Conservation (phyloP, 2,113 vertebrate genomes). For the Microcebus lehilahytsara region DNA sequence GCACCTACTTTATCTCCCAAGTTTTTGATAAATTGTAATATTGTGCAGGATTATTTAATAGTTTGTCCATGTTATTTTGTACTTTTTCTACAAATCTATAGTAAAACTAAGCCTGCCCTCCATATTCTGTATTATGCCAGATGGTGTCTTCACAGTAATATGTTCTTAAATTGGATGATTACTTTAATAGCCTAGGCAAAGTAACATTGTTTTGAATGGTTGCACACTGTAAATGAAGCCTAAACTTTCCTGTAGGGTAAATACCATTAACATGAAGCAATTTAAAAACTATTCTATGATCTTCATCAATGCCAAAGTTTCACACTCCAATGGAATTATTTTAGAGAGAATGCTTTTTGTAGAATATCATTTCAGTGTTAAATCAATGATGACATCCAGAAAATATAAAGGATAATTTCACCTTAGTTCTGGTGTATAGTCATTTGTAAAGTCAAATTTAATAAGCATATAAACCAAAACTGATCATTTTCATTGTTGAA, state of each 20-base stretch:
- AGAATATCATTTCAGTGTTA: background rate
- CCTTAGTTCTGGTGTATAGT: background rate
- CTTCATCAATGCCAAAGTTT: conserved; percentile 44
- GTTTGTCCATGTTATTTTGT: conserved; percentile 47
- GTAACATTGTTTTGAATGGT: conserved; percentile 68
- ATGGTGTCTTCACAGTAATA: conserved; percentile 78
- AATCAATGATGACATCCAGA: background rate
- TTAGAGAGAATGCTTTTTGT: background rate
- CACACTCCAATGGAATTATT: background rate
- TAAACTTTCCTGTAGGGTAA: conserved; percentile 67
- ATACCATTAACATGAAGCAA: conserved; percentile 65
- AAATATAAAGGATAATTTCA: background rate
- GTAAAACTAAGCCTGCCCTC: conserved; percentile 48
- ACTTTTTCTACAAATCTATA: conserved; percentile 53
- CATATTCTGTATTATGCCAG: conserved; percentile 72
- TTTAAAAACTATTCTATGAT: conserved; percentile 42
- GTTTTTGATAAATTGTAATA: background rate
- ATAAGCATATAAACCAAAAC: background rate
- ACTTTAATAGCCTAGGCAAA: conserved; percentile 76
- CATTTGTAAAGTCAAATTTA: background rate
- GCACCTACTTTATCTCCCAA: background rate
- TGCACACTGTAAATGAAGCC: conserved; percentile 72
- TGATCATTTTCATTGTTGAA: background rate
- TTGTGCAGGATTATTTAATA: background rate
- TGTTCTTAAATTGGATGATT: conserved; percentile 79